Base-by-base conservation (phyloP, 2,113 vertebrate species). In the Alligator sinensis region DNA sequence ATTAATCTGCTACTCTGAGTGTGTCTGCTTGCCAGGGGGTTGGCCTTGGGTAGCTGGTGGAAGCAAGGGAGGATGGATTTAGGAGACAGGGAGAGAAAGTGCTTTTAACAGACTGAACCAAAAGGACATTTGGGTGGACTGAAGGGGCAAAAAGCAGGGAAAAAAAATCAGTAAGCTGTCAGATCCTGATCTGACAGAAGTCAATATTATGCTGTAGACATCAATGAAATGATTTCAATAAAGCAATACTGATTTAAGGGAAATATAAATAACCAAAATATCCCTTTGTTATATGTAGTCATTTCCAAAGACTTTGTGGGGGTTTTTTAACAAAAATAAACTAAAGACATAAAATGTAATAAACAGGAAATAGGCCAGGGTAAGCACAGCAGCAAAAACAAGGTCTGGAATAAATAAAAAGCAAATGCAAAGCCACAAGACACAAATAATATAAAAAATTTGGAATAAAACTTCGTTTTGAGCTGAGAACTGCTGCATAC, bases 261-360 rank as follows among this genome's bases (percentile, higher is more conserved):
- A 72, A 90, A 90, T 82, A 81, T 77, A 88, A 86, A 86, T 5
- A 2, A 38, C 86, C 79, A 57, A n/a, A 87, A 75, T 70, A 96
- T 75, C 76, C 83, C 87, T 92, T 66, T 93, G 82, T 95, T 92
- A 87, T 74, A 80, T 93, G 95, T 61, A 90, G 15, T 76, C 66
- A 21, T 47, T 92, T 94, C 79, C 93, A 90, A 97, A 94, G 92
- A 80, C 90, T 96, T 84, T 91, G 87, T 86, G 93, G 83, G 38
- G 4, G 6, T 92, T 88, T 79, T 81, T 14, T 54, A 90, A 79
- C 22, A 47, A 90, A 94, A 94, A 28, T 80, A 95, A 96, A 88
- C 89, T 58, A 61, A 91, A 95, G 90, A 68, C 88, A 77, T 77
- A 64, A 84, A 28, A 86, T 1, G 57, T 28, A 79, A 96, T 91